phyloP scores from a whole-genome alignment of 1,140 invertebrate genomes.

The Armadillidium nasatum region DNA sequence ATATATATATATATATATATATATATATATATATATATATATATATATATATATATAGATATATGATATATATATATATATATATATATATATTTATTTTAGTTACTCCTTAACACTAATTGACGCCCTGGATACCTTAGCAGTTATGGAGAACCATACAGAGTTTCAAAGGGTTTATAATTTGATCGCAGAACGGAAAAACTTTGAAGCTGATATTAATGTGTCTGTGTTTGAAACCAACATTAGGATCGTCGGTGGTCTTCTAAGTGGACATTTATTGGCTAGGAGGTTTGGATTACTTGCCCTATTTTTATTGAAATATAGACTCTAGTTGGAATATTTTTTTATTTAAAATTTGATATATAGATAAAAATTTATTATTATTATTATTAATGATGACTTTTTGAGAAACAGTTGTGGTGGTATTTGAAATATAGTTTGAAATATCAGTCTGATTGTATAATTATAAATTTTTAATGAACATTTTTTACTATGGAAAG shows the following conservation, averaged over 20 bases:
- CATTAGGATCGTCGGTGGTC: constrained; percentile 93
- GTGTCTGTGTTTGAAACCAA: constrained; percentile 99
- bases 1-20: not conserved
- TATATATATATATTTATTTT: constrained; percentile 5
- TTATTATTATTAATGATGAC: no score
- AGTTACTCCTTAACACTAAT: constrained; percentile 91
- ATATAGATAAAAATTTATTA: no score
- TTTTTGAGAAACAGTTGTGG: no score
- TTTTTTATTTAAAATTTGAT: no score
- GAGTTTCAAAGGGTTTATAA: constrained; percentile 88
- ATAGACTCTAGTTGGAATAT: no score
- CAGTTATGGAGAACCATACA: constrained; percentile 88
- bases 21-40: constrained; percentile 13
- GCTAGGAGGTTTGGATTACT: constrained; percentile 60
- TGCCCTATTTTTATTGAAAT: no score
- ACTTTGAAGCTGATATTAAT: constrained; percentile 97
- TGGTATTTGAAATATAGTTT: no score
- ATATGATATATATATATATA: constrained; percentile 8
- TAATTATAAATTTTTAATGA: no score
- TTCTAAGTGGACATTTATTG: constrained; percentile 92
- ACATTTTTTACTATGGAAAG: no score
- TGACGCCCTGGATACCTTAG: constrained; percentile 92
- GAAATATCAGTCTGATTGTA: no score
- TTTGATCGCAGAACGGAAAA: constrained; percentile 65
- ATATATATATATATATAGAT: not conserved